Percentiles rank a stretch among this genome's conserved stretches.
phyloP scores from a whole-genome alignment of 2,113 vertebrate species.

The Passerina amoena region DNA sequence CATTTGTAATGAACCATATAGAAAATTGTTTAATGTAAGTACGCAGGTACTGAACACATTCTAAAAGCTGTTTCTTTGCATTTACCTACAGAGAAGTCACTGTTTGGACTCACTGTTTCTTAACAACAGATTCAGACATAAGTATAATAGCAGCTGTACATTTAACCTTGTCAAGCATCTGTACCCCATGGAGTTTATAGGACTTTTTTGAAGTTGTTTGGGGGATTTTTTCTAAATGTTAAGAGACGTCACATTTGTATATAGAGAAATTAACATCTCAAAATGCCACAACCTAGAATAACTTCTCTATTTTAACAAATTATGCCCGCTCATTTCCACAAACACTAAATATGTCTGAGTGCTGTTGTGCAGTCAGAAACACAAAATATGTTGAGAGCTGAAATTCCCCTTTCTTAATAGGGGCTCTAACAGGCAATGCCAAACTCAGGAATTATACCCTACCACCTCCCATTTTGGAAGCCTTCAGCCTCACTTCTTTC shows the following conservation, averaged over 20 bases:
- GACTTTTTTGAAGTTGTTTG: no score
- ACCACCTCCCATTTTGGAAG: not conserved
- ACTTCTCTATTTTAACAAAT: not conserved
- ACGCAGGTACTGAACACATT: not conserved
- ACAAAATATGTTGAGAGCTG: not conserved
- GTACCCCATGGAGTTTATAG: not conserved
- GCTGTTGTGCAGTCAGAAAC: not conserved
- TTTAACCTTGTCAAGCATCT: not conserved
- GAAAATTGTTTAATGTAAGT: not conserved
- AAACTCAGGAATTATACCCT: not conserved
- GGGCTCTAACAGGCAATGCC: accelerated
- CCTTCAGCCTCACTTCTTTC: not conserved
- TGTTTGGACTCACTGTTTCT: not conserved
- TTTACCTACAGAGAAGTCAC: not conserved
- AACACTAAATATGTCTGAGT: not conserved
- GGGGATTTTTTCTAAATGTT: not conserved
- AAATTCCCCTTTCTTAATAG: not conserved
- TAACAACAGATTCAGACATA: not conserved
- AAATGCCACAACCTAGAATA: not conserved
- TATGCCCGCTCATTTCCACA: not conserved
- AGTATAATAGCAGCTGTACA: not conserved
- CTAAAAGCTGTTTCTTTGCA: not conserved
- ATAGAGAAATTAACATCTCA: not conserved
- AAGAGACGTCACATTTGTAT: accelerated
- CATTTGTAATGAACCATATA: not conserved